A percentile compares a stretch with the other conserved stretches of the same genome.
phyloP scores from a whole-genome alignment of 2,797 vertebrate genomes.

The Platalea minor region DNA sequence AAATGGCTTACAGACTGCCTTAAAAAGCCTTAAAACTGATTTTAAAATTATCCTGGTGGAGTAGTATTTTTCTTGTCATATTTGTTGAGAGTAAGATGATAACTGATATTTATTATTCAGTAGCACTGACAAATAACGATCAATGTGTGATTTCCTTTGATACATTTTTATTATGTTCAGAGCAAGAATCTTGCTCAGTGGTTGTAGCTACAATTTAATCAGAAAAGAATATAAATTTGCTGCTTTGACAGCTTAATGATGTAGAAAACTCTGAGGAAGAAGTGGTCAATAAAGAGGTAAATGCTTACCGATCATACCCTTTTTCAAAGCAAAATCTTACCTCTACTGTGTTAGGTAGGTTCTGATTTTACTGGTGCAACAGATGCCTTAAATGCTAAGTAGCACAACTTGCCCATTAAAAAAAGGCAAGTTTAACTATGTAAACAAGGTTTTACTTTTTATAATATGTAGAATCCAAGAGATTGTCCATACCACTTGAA shows the following conservation, averaged over 20 bases:
- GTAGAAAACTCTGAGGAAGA: slow-evolving; percentile 6
- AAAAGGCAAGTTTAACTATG: background rate
- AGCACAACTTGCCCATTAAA: background rate
- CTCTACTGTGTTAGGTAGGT: background rate
- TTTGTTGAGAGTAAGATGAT: slow-evolving; percentile 7
- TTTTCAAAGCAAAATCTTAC: background rate
- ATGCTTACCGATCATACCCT: background rate
- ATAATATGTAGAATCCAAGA: background rate
- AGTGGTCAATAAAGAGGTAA: background rate
- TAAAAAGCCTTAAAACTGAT: background rate
- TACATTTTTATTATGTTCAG: slow-evolving; percentile 4
- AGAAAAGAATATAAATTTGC: slow-evolving; percentile 12
- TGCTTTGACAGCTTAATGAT: slow-evolving; percentile 33
- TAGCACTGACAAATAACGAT: background rate
- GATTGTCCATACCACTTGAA: background rate
- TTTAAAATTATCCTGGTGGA: background rate
- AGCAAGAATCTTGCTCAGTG: background rate
- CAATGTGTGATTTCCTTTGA: background rate
- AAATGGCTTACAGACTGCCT: background rate
- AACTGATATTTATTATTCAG: slow-evolving; percentile 7
- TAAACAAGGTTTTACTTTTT: background rate
- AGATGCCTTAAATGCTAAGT: background rate
- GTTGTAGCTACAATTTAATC: slow-evolving; percentile 25
- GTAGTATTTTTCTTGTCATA: slow-evolving; percentile 26
- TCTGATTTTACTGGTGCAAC: background rate